A percentile compares a stretch with the other conserved stretches of the same genome.
phyloP scores from a whole-genome alignment of 2,888 invertebrate genomes.

The Drosophila atripex region DNA sequence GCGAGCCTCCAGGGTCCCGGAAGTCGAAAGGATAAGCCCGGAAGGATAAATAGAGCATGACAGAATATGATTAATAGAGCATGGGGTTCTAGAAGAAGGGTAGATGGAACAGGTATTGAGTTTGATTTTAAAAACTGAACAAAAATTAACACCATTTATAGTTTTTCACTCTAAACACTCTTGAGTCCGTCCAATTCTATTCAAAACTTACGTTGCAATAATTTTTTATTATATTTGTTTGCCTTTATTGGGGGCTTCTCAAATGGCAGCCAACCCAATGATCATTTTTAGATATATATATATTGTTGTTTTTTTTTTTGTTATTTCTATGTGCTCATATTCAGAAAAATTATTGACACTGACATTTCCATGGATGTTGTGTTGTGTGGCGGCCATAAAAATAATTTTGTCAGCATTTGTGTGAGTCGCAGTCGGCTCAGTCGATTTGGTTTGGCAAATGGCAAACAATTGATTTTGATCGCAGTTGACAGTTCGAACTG shows the following conservation, averaged over 20 bases:
- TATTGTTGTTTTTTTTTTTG: slow-evolving; percentile 26
- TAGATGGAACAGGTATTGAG: slow-evolving; percentile 32
- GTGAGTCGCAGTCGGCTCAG: slow-evolving; percentile 43
- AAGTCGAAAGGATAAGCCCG: slow-evolving; percentile 50
- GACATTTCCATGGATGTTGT: slow-evolving; percentile 48
- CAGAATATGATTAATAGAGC: slow-evolving; percentile 10
- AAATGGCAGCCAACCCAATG: slow-evolving; percentile 36
- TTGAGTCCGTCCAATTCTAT: slow-evolving; percentile 46
- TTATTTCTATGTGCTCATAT: slow-evolving; percentile 27
- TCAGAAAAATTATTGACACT: slow-evolving; percentile 45
- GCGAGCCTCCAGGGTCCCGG: slow-evolving; percentile 47
- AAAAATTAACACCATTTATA: background rate
- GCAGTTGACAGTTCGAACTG: slow-evolving; percentile 50
- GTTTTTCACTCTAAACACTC: slow-evolving; percentile 10
- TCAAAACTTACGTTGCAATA: slow-evolving; percentile 65
- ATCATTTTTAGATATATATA: slow-evolving; percentile 30
- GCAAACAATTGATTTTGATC: slow-evolving; percentile 71
- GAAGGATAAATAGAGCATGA: slow-evolving; percentile 48
- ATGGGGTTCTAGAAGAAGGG: slow-evolving; percentile 32
- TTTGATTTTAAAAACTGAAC: slow-evolving; percentile 23
- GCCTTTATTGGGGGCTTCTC: slow-evolving; percentile 50
- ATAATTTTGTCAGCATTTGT: slow-evolving; percentile 51
- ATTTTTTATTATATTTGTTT: slow-evolving; percentile 78
- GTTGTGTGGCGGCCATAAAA: slow-evolving; percentile 27
- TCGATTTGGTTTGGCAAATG: slow-evolving; percentile 61